Base-by-base conservation (phyloP, 2,888 invertebrate genomes). In the Pollenia griseotomentosa region DNA sequence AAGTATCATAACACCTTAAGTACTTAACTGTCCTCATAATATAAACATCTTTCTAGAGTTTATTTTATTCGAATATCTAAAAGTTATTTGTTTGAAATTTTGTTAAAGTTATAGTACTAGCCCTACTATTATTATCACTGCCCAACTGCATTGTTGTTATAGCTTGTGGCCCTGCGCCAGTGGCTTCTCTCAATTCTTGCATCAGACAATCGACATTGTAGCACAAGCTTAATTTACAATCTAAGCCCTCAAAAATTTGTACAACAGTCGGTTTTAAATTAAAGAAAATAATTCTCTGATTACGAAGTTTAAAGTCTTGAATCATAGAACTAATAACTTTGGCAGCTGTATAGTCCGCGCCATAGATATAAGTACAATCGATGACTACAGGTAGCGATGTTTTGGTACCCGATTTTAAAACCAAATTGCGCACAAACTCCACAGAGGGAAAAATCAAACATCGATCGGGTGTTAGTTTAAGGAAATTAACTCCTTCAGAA, bases 381-480 rank as follows among this genome's bases (percentile, higher is more conserved):
- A 97, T 95, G 53, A 97, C 97, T 63, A 97, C 97, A 2, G 97
- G 97, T 85, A 96, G 91, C 0, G 90, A 88, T 3, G 91, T 90
- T 57, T 95, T 95, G n/a, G 94, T 94, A 87, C 97, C 97, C 90
- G 96, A 96, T 93, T 98, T 97, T 83, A 96, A 96, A 68, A 98
- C 97, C 88, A 97, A 94, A 91, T 97, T 96, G 86, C 97, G 95
- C 86, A 98, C 97, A 94, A 98, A 97, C 93, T 97, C 97, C 85
- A 97, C 97, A 0, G 97, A 97, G n/a, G 98, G 98, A 94, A 98
- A 98, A 92, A 97, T 97, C 61, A 98, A 94, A 92, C 97, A 97
- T 88, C 97, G 95, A 93, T 97, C 97, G 10, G 97, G 97, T 46
- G 97, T 97, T 88, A 97, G 94, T 95, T 97, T 96, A 68, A 97